phyloP scores from a whole-genome alignment of 2,888 invertebrate genomes.

The Heliconius aoede region DNA sequence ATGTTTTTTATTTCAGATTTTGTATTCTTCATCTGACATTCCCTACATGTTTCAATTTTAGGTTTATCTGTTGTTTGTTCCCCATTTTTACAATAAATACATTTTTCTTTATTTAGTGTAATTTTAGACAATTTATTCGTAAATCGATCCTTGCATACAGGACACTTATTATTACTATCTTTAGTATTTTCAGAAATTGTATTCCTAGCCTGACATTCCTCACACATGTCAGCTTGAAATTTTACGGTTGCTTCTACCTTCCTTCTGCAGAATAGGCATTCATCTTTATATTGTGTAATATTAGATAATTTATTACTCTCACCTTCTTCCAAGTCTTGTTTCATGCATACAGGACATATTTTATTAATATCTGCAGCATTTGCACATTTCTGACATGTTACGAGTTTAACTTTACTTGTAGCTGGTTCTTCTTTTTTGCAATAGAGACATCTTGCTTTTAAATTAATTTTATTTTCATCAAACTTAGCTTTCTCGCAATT shows the following conservation, averaged over 20 bases:
- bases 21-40: background rate
- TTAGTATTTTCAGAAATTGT: background rate
- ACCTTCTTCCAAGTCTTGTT: too few relatives aligned
- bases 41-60: background rate
- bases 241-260: background rate
- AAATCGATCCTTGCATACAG: background rate
- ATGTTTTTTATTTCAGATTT: background rate
- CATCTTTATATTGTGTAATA: background rate
- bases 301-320: background rate
- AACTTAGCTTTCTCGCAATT: background rate
- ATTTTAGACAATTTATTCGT: background rate
- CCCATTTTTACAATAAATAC: background rate
- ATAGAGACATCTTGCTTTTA: background rate
- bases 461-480: background rate
- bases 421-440: background rate
- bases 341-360: background rate
- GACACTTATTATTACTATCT: background rate
- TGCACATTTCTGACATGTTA: background rate
- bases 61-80: background rate
- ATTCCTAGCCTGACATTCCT: background rate
- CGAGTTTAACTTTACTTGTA: background rate
- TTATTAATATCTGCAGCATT: background rate
- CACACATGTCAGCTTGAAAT: background rate
- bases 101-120: background rate
- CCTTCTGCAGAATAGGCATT: background rate